Evolutionary conservation across 2,113 vertebrate genomes (phyloP), one percentile per base, ranked within the genome.

Genomic region (Aspidoscelis tigris): DNA sequence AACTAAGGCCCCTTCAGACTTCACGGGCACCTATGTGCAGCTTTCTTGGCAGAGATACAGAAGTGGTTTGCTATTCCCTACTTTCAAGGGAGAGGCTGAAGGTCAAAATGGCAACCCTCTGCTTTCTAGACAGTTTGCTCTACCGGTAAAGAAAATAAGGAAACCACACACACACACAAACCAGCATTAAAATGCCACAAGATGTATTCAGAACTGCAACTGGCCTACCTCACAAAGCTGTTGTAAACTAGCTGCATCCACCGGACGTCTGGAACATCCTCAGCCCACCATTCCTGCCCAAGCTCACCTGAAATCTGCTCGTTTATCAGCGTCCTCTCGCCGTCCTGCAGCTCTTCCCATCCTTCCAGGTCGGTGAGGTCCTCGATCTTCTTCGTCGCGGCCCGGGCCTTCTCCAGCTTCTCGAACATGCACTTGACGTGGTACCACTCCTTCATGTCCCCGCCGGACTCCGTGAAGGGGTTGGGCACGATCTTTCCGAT

Each of bases 401-500:
- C 98, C 78, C 98, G 95, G 0, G 98, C 98, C n/a, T 97, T 95
- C 61, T 99, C 98, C 55, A 99, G 95, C 93, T 99, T 99, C 95
- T 99, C 99, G 69, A 99, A 99, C 3, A 99, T 98, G 87, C 99
- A 99, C 88, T 98, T 99, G 7, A 98, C 93, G 0, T 99, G 99
- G 92, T 99, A 98, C 99, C 99, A 99, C 90, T 99, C 99, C 79
- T 99, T 99, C 99, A 99, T 99, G 39, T 99, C 99, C 0, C 98
- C 98, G 0, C 97, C 98, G 0, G 98, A 98, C 92, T 99, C 99
- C 0, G 98, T 98, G 93, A 99, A 99, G 4, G 99, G 99, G 69
- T 99, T 99, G 8, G 99, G 98, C 2, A 99, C 98, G 0, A 99
- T 92, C 92, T 99, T 99, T 44, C 98, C 98, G 0, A 99, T 98